These are phyloP conservation scores for Amiota mariae DNA, from an alignment of 2,888 invertebrate genomes.

Conservation along the genomic window DNA sequence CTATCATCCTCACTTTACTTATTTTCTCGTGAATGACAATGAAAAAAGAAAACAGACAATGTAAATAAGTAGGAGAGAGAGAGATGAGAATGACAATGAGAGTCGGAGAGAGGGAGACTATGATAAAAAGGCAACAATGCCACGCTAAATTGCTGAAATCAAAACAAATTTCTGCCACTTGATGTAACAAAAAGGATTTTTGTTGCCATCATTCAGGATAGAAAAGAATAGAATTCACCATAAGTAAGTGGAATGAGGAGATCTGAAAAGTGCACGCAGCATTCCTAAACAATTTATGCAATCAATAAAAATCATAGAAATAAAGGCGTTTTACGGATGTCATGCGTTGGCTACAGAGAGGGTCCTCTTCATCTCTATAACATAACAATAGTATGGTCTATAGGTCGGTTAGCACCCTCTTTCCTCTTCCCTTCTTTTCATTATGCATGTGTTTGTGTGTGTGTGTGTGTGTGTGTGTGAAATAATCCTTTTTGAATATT, in stretches of 20 bases:
- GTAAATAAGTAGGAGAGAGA: background rate
- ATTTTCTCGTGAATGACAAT: background rate
- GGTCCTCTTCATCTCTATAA: slow-evolving; percentile 5
- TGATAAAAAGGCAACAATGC: slow-evolving; percentile 47
- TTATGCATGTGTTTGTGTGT: background rate
- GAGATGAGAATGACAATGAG: no score
- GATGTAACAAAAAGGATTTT: background rate
- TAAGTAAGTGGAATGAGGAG: slow-evolving; percentile 12
- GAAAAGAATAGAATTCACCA: background rate
- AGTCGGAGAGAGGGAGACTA: no score
- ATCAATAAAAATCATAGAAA: slow-evolving; percentile 50
- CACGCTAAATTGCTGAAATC: slow-evolving; percentile 62
- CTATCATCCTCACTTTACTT: slow-evolving; percentile 27
- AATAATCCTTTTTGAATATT: slow-evolving; percentile 68
- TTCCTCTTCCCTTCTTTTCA: no score
- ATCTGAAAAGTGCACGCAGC: slow-evolving; percentile 41
- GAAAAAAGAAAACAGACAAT: slow-evolving; percentile 22
- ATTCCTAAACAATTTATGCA: slow-evolving; percentile 65
- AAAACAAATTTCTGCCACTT: slow-evolving; percentile 58
- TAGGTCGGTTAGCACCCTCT: slow-evolving; percentile 14
- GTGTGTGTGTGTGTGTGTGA: background rate
- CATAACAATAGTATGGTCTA: background rate
- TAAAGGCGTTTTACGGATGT: slow-evolving; percentile 39
- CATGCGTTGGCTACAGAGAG: slow-evolving; percentile 17
- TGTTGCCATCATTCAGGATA: slow-evolving; percentile 29